Evolutionary conservation across 2,888 invertebrate species (phyloP), one percentile per base, ranked within the genome.

Genomic region (Perizoma affinitatum): DNA sequence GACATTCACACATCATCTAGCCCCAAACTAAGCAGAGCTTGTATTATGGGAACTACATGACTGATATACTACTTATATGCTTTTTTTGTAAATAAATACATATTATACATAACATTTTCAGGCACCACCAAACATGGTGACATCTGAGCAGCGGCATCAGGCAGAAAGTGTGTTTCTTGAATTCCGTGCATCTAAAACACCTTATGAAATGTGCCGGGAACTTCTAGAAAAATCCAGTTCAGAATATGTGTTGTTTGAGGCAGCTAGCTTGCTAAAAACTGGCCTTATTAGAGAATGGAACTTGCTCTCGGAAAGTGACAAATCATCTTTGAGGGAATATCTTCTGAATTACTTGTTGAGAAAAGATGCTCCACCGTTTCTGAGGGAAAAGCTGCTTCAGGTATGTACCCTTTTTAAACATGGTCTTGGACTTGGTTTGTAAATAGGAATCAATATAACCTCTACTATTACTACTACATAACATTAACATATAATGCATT

Each of bases 221-320:
- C 96, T 98, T 70, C 88, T 98, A 69, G 96, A 96, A 80, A 94
- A 94, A 61, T 95, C 95, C 42, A 88, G 92, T 59, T 94, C 95
- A 54, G 96, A 96, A 75, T 97, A 97, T 90, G 96, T 98, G 5
- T 87, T 97, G 54, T 98, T 97, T 89, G 98, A 98, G 92, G 95
- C 97, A 48, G 97, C 96, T 5, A 95, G 96, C 63, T 94, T 97
- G 22, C 88, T 98, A 59, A 97, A 97, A 87, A 94, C 95, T 70
- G 96, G 96, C 10, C 89, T 98, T 7, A 95, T 98, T 54, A 93
- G 96, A 76, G 97, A 98, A 90, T 98, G 98, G 98, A 88, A 93
- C 36, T 89, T 95, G 72, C 80, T 98, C 49, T 92, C 94, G n/a
- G 93, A 94, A 60, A 92, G 93, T 56, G 96, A 96, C 80, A 94